These are phyloP conservation scores for Thera britannica DNA, from an alignment of 2,888 invertebrate genomes.

Conservation along the genomic window DNA sequence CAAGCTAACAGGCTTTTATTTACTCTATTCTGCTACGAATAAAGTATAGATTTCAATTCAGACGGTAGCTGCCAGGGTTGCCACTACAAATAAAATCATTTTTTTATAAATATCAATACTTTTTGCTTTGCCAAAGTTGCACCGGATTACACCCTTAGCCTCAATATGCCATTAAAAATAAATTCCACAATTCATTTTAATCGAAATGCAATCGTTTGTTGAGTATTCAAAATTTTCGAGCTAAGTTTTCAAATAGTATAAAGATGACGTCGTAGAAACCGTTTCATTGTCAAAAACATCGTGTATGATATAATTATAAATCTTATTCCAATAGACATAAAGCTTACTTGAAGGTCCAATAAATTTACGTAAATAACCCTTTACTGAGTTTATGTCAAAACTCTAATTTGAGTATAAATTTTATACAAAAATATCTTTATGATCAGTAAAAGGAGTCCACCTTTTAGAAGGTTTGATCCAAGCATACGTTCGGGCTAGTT, in stretches of 20 bases:
- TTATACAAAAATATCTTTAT: slow-evolving; percentile 10
- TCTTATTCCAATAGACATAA: slow-evolving; percentile 40
- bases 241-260: slow-evolving; percentile 28
- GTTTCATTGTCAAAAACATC: slow-evolving; percentile 40
- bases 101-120: slow-evolving; percentile 14
- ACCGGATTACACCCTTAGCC: slow-evolving; percentile 34
- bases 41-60: slow-evolving; percentile 29
- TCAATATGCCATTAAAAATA: slow-evolving; percentile 35
- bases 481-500: background rate
- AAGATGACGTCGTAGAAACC: slow-evolving; percentile 52
- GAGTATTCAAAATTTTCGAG: slow-evolving; percentile 52
- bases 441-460: slow-evolving; percentile 4
- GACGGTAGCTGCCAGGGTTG: slow-evolving; percentile 19
- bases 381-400: slow-evolving; percentile 18
- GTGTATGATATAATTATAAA: slow-evolving; percentile 40
- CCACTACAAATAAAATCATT: slow-evolving; percentile 11
- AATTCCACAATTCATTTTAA: slow-evolving; percentile 30
- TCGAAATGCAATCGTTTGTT: slow-evolving; percentile 46
- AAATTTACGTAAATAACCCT: slow-evolving; percentile 4
- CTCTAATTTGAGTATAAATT: slow-evolving; percentile 5
- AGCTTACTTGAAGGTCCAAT: slow-evolving; percentile 33
- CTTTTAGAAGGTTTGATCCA: slow-evolving; percentile 4
- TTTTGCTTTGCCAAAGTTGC: background rate
- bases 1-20: slow-evolving; percentile 2
- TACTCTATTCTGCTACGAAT: slow-evolving; percentile 33